phyloP scores from a whole-genome alignment of 2,797 vertebrate species.

The Brotogeris chrysoptera region DNA sequence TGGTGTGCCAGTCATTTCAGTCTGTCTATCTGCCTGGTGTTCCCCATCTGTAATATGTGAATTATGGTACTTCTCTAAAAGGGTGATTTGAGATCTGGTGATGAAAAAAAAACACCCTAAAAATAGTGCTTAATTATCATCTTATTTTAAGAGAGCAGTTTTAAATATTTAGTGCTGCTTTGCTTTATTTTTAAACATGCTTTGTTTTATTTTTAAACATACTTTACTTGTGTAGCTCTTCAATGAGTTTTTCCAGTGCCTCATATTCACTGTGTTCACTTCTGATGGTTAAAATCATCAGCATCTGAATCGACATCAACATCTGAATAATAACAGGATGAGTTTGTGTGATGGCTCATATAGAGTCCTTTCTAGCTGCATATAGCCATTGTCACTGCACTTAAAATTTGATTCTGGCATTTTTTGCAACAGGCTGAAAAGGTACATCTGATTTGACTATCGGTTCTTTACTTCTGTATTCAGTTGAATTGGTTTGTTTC shows the following conservation, averaged over 20 bases:
- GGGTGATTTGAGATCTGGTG: neutral
- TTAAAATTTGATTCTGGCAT: neutral
- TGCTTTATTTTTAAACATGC: neutral
- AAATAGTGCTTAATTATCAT: neutral
- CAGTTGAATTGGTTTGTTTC: neutral
- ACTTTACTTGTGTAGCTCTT: fast-evolving
- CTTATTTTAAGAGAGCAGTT: neutral
- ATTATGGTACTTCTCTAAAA: neutral
- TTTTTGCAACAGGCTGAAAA: neutral
- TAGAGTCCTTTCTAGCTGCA: neutral
- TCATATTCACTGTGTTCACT: neutral
- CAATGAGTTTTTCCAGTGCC: neutral
- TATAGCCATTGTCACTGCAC: neutral
- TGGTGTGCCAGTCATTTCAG: neutral
- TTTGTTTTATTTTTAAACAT: neutral
- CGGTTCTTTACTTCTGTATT: neutral
- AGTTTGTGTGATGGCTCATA: neutral
- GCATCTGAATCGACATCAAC: neutral
- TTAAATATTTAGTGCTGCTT: neutral
- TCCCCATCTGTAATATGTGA: neutral
- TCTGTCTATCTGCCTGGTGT: neutral
- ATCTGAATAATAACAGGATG: neutral
- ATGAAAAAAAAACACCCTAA: neutral
- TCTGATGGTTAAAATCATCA: neutral
- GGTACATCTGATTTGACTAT: neutral